Percentiles rank a stretch among this genome's conserved stretches.
Conservation (phyloP, 2,113 vertebrate genomes). For the Lepus americanus region DNA sequence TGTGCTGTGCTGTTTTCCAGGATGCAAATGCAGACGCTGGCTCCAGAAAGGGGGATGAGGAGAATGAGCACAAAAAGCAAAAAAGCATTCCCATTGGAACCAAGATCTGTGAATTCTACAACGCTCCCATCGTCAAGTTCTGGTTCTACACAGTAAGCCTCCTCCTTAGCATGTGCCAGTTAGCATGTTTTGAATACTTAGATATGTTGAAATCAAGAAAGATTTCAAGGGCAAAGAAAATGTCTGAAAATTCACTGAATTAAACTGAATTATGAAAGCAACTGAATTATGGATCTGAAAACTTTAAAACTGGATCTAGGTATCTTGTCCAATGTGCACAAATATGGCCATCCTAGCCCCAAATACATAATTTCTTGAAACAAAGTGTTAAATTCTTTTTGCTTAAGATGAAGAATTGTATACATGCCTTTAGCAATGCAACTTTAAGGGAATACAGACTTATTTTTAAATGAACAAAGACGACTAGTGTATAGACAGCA, state of each 20-base stretch:
- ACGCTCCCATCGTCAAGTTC: conserved; percentile 98
- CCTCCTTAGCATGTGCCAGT: no score
- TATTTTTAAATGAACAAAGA: conserved; percentile 14
- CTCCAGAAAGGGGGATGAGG: conserved; percentile 96
- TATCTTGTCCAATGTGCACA: background rate
- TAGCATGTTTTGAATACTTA: background rate
- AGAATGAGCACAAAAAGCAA: conserved; percentile 93
- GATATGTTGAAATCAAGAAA: background rate
- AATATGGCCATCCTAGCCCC: background rate
- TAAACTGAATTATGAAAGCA: conserved; percentile 3
- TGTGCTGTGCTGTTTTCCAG: conserved; percentile 85
- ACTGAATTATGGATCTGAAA: background rate
- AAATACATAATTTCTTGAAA: background rate
- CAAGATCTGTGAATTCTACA: conserved; percentile 98
- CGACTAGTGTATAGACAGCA: background rate
- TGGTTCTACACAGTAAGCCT: conserved; percentile 98
- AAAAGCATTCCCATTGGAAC: conserved; percentile 94
- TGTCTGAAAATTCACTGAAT: background rate
- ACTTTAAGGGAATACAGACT: background rate
- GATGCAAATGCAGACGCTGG: conserved; percentile 91
- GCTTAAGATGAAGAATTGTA: conserved; percentile 1
- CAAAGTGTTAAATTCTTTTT: background rate
- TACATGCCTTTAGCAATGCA: background rate
- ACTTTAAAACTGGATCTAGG: background rate
- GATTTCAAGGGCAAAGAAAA: background rate